Evolutionary conservation across 2,888 invertebrate genomes (phyloP).

Genomic region (Ichneumoninae sp.): DNA sequence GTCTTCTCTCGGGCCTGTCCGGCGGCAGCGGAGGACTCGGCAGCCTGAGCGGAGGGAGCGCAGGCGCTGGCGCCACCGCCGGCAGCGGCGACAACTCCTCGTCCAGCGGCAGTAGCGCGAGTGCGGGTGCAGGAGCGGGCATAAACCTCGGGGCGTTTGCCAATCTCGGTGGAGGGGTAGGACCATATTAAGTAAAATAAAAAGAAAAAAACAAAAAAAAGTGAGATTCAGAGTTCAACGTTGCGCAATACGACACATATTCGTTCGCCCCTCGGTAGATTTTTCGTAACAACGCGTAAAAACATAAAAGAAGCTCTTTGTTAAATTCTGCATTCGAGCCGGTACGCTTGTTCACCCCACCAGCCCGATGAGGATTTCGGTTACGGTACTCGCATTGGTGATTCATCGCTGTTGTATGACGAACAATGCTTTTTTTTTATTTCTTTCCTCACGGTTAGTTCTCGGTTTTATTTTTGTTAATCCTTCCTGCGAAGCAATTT

Average conservation of each 20-base stretch:
- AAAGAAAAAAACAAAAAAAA: constrained; percentile 19
- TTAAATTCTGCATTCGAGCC: constrained; percentile 36
- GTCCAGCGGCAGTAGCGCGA: constrained; percentile 57
- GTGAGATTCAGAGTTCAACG: background rate
- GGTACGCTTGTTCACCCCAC: constrained; percentile 59
- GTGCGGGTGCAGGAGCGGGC: constrained; percentile 70
- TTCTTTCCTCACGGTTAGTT: background rate
- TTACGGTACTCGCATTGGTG: constrained; percentile 25
- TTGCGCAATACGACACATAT: background rate
- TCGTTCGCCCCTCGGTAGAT: background rate
- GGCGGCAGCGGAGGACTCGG: constrained; percentile 71
- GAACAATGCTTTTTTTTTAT: background rate
- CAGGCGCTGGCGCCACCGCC: constrained; percentile 59
- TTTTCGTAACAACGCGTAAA: background rate
- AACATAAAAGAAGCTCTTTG: constrained; percentile 48
- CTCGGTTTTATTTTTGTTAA: background rate
- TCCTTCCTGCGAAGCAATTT: background rate
- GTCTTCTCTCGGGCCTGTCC: constrained; percentile 70
- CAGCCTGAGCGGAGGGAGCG: constrained; percentile 65
- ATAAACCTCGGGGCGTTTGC: constrained; percentile 77
- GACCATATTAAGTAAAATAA: constrained; percentile 69
- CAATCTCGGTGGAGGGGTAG: constrained; percentile 75
- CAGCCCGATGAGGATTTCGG: constrained; percentile 18
- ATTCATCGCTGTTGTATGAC: constrained; percentile 1
- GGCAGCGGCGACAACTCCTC: constrained; percentile 57